These are phyloP conservation scores for Diadophis punctatus DNA, from an alignment of 2,113 vertebrate genomes.

Conservation along the genomic window DNA sequence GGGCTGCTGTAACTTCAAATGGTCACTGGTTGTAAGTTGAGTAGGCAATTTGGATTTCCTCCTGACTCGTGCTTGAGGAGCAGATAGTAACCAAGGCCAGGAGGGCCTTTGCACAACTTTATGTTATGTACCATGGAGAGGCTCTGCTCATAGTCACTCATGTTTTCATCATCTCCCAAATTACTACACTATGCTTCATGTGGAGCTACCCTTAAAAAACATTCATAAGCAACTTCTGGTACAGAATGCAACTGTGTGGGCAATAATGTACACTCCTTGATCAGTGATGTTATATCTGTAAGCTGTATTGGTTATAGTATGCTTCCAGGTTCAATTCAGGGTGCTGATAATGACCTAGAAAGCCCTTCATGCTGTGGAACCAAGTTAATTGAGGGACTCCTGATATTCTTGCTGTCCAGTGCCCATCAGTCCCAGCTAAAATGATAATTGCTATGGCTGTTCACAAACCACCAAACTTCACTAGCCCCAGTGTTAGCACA, in stretches of 20 bases:
- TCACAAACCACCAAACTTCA: too few relatives aligned
- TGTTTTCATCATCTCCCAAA: too few relatives aligned
- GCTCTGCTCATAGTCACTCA: neutral
- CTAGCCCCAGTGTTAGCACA: too few relatives aligned
- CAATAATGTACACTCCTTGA: neutral
- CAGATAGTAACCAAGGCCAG: neutral
- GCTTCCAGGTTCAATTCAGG: neutral
- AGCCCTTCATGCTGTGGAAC: neutral
- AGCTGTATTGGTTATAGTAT: neutral
- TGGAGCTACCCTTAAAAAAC: neutral
- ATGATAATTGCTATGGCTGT: too few relatives aligned
- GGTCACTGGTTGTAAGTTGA: too few relatives aligned
- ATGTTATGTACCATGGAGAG: neutral
- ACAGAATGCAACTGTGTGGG: neutral
- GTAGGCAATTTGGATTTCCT: neutral
- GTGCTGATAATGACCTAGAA: neutral
- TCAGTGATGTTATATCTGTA: neutral
- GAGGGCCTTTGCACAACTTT: neutral
- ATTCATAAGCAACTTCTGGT: neutral
- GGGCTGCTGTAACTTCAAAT: too few relatives aligned
- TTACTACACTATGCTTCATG: too few relatives aligned
- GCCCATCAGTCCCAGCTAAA: too few relatives aligned
- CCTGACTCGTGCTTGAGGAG: neutral
- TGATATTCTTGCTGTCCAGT: too few relatives aligned
- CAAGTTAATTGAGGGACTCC: neutral